A percentile compares a stretch with the other conserved stretches of the same genome.
These are phyloP conservation scores for Gymnoscelis rufifasciata DNA, from an alignment of 2,888 invertebrate species.

Conservation along the genomic window DNA sequence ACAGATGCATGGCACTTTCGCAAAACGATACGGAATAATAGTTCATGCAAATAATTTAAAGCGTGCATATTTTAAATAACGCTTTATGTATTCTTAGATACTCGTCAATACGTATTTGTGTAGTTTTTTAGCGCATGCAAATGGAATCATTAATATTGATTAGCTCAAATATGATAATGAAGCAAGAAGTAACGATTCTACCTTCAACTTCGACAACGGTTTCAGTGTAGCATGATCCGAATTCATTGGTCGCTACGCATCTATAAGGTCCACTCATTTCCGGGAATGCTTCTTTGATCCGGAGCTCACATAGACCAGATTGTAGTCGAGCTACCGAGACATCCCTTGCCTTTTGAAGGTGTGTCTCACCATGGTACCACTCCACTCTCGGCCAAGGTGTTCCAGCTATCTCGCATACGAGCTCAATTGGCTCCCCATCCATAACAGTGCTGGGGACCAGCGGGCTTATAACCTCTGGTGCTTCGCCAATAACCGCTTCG, in stretches of 20 bases:
- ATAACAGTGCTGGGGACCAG: slow-evolving; percentile 87
- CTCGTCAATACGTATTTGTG: not conserved
- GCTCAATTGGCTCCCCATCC: slow-evolving; percentile 91
- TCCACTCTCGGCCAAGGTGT: slow-evolving; percentile 88
- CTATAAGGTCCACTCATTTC: slow-evolving; percentile 94
- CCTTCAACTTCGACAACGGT: slow-evolving; percentile 90
- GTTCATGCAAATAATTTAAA: slow-evolving; percentile 33
- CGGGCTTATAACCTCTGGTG: slow-evolving; percentile 87
- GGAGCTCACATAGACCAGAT: slow-evolving; percentile 88
- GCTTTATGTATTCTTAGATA: not conserved
- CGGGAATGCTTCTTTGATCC: slow-evolving; percentile 91
- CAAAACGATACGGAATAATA: slow-evolving; percentile 25
- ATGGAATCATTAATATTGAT: too few relatives aligned
- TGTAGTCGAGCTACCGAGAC: slow-evolving; percentile 85
- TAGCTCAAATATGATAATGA: slow-evolving; percentile 17
- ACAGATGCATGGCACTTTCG: slow-evolving; percentile 66
- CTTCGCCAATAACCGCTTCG: slow-evolving; percentile 49
- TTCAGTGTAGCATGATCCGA: slow-evolving; percentile 89
- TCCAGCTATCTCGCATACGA: slow-evolving; percentile 86
- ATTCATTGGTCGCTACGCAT: slow-evolving; percentile 89
- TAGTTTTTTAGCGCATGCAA: not conserved
- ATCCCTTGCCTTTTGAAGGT: slow-evolving; percentile 87
- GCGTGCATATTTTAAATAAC: not conserved
- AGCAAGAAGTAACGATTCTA: slow-evolving; percentile 58
- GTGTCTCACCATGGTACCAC: slow-evolving; percentile 88